Percentiles rank a stretch among this genome's conserved stretches.
Evolutionary conservation across 2,113 vertebrate genomes (phyloP).

Genomic region (Platanista minor): DNA sequence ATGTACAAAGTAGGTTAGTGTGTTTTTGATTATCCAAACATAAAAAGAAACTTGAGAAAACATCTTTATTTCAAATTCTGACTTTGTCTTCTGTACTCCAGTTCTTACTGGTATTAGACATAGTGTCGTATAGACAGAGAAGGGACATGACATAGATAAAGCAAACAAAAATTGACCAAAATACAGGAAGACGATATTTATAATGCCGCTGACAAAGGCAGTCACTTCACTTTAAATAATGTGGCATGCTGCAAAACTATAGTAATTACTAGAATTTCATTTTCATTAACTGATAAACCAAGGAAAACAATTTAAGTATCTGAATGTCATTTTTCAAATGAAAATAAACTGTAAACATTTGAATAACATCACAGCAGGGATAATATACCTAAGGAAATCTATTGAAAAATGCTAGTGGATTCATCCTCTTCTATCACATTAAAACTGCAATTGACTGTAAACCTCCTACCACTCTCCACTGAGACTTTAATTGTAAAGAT

Average conservation of each 20-base stretch:
- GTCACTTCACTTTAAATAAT: slow-evolving; percentile 79
- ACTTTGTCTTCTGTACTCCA: neutral
- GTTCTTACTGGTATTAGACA: neutral
- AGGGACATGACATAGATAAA: slow-evolving; percentile 69
- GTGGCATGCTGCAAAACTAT: slow-evolving; percentile 79
- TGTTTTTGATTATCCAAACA: neutral
- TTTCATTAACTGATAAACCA: slow-evolving; percentile 86
- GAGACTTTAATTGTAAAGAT: slow-evolving; percentile 92
- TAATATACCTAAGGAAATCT: slow-evolving; percentile 86
- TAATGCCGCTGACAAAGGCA: slow-evolving; percentile 77
- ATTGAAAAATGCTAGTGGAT: slow-evolving; percentile 84
- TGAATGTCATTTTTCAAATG: slow-evolving; percentile 85
- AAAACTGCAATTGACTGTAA: slow-evolving; percentile 87
- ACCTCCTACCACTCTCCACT: slow-evolving; percentile 85
- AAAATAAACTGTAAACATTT: slow-evolving; percentile 89
- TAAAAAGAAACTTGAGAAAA: neutral
- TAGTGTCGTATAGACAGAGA: slow-evolving; percentile 60
- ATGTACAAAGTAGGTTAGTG: neutral
- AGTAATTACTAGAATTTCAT: slow-evolving; percentile 83
- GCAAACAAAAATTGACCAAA: slow-evolving; percentile 77
- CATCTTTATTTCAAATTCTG: slow-evolving; percentile 24
- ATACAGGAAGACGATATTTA: slow-evolving; percentile 67
- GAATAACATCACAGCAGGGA: slow-evolving; percentile 88
- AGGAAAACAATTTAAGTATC: slow-evolving; percentile 84
- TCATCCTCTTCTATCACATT: slow-evolving; percentile 87